Percentiles rank a stretch among this genome's conserved stretches.
Conservation (phyloP, 1,140 invertebrate genomes). For the Venturia canescens region DNA sequence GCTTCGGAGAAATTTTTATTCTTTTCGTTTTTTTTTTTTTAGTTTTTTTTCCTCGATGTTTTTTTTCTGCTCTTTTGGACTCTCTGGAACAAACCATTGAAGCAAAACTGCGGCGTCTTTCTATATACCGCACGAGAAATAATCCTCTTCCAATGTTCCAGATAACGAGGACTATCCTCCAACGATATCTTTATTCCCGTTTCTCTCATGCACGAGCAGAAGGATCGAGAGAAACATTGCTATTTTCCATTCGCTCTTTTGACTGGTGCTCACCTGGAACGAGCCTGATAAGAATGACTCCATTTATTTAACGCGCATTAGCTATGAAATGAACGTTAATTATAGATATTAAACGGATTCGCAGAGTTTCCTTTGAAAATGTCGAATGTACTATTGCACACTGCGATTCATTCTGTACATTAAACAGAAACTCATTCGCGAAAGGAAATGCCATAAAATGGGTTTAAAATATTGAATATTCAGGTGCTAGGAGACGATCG, state of each 20-base stretch:
- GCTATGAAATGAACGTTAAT: too few relatives aligned
- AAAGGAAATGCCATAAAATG: too few relatives aligned
- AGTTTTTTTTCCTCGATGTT: background rate
- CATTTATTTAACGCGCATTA: too few relatives aligned
- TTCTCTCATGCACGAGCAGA: background rate
- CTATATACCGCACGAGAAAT: background rate
- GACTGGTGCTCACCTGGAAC: background rate
- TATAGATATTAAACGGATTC: too few relatives aligned
- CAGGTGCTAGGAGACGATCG: too few relatives aligned
- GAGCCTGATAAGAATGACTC: too few relatives aligned
- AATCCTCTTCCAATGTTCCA: background rate
- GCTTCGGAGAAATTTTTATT: background rate
- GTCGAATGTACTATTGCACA: too few relatives aligned
- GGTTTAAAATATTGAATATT: too few relatives aligned
- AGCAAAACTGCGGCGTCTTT: slow-evolving; percentile 31
- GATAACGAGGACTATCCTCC: slow-evolving; percentile 11
- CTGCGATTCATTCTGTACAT: too few relatives aligned
- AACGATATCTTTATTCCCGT: slow-evolving; percentile 2
- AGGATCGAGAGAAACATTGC: background rate
- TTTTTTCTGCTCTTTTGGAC: background rate
- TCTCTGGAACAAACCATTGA: slow-evolving; percentile 11
- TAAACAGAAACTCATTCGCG: too few relatives aligned
- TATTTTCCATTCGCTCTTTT: background rate
- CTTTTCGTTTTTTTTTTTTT: background rate
- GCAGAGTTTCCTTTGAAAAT: too few relatives aligned